These are phyloP conservation scores for Aselliscus stoliczkanus DNA, from an alignment of 2,797 vertebrate genomes.

Conservation along the genomic window DNA sequence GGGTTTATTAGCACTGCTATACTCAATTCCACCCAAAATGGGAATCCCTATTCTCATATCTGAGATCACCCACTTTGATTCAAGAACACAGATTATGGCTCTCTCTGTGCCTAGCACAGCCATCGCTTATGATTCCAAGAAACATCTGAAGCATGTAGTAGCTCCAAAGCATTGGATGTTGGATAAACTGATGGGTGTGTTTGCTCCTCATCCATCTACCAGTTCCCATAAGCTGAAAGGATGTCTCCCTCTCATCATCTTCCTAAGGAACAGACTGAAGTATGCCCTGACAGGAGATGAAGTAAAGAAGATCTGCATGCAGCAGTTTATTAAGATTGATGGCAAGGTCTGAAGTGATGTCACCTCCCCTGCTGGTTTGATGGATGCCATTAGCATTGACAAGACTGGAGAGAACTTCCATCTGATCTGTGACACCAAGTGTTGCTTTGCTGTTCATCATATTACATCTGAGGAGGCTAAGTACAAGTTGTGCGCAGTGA, in stretches of 20 bases:
- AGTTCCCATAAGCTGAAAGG: background rate
- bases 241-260: background rate
- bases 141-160: background rate
- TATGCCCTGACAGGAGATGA: background rate
- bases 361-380: background rate
- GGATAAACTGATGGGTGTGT: background rate
- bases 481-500: background rate
- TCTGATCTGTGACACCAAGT: background rate
- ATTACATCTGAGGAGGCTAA: background rate
- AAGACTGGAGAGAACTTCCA: background rate
- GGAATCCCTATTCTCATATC: background rate
- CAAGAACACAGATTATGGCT: slow-evolving; percentile 5
- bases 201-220: background rate
- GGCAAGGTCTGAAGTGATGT: background rate
- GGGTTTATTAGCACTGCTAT: background rate
- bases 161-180: background rate
- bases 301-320: background rate
- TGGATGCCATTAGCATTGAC: background rate
- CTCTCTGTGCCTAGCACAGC: background rate
- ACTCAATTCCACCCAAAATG: background rate
- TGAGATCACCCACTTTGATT: background rate
- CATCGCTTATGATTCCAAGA: background rate
- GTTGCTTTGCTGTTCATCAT: background rate
- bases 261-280: background rate
- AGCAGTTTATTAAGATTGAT: background rate